Evolutionary conservation across 2,888 invertebrate genomes (phyloP), one percentile per base, ranked within the genome.

Genomic region (Prenolepis imparis): DNA sequence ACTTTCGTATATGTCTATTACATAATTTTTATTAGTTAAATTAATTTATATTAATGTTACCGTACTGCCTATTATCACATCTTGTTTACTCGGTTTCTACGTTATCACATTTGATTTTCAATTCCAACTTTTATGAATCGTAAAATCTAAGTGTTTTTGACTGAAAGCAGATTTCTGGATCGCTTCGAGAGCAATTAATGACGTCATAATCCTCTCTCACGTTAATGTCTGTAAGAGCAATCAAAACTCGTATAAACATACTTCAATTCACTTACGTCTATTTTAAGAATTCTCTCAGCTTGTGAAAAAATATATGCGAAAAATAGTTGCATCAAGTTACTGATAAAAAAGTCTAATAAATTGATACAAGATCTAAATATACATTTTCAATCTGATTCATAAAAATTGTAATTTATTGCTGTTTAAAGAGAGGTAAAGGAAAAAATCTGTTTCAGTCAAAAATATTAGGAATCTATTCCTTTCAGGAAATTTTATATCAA

Each of bases 251-350:
- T 55, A 39, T 1, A 41, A 52, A 70, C 5, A 68, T 18, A 73
- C 41, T 64, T 63, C 15, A 15, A 12, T 5, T 52, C n/a, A 8
- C 52, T 15, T 15, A 61, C 2, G 41, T 15, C 44, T 44, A n/a
- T 64, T 74, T 44, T 32, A 44, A 1, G 28, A 74, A 64, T 64
- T 41, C 52, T n/a, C 8, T 48, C 41, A 41, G 41, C 24, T 41
- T 15, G 6, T n/a, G 24, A 24, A 24, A 21, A 21, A n/a, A 11
- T 9, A 11, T 24, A 21, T n/a, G n/a, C 39, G 8, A 12, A n/a
- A 61, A 41, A 12, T 41, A n/a, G 2, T 63, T 41, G 44, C 32
- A 59, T 12, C 6, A 59, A 55, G 8, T 55, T n/a, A 32, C 12
- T 52, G 5, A 21, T 52, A 21, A 32, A 52, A 21, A 21, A 21